phyloP scores from a whole-genome alignment of 2,797 vertebrate species.

The Leptatherina wallacei region DNA sequence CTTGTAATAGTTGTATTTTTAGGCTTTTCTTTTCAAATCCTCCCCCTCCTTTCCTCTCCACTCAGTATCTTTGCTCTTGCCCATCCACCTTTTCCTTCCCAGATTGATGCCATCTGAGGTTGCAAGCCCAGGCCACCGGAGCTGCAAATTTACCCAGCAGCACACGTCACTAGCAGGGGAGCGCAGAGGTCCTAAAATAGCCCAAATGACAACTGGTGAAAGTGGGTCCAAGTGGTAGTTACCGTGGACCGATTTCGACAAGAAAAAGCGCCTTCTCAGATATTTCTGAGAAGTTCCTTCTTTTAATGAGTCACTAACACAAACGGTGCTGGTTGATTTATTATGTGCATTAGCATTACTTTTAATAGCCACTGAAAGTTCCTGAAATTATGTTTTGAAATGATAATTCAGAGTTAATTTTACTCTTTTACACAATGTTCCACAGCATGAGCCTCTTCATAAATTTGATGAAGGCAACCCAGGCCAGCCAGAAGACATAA shows the following conservation, averaged over 20 bases:
- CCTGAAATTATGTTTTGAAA: constrained; percentile 5
- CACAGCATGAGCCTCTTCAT: background rate
- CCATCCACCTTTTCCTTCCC: constrained; percentile 31
- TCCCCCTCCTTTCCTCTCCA: constrained; percentile 9
- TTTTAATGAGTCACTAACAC: constrained; percentile 37
- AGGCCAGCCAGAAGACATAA: constrained; percentile 17
- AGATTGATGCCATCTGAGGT: constrained; percentile 75
- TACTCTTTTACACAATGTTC: background rate
- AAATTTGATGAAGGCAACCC: background rate
- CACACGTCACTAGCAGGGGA: constrained; percentile 78
- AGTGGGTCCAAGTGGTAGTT: constrained; percentile 66
- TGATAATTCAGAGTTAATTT: constrained; percentile 1
- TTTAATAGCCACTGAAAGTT: background rate
- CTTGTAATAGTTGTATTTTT: constrained; percentile 13
- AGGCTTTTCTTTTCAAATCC: constrained; percentile 14
- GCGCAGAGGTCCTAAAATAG: constrained; percentile 77
- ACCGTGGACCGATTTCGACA: constrained; percentile 61
- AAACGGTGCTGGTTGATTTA: constrained; percentile 22
- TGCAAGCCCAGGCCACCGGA: constrained; percentile 65
- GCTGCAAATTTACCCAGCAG: constrained; percentile 82
- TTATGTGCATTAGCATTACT: constrained; percentile 11
- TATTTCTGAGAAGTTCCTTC: constrained; percentile 36
- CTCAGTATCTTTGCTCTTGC: constrained; percentile 25
- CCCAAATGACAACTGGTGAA: constrained; percentile 72
- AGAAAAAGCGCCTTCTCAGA: constrained; percentile 58